Percentiles rank a stretch among this genome's conserved stretches.
Conservation (phyloP, 1,140 invertebrate species). For the Bombus picipes region DNA sequence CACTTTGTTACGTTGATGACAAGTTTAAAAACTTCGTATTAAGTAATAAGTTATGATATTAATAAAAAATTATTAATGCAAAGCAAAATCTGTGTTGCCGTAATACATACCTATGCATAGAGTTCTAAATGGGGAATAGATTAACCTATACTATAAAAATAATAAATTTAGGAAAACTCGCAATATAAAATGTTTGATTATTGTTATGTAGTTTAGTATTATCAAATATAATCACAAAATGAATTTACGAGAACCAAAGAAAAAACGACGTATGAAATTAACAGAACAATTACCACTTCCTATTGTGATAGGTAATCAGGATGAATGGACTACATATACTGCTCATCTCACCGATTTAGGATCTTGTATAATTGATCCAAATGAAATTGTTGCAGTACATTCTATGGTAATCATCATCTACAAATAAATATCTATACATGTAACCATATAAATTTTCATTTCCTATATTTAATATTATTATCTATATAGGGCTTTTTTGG, state of each 20-base stretch:
- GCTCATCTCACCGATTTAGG: conserved; percentile 86
- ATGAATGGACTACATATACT: conserved; percentile 82
- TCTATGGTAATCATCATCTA: conserved; percentile 82
- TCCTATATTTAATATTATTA: conserved; percentile 39
- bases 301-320: conserved; percentile 79
- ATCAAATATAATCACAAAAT: conserved; percentile 70
- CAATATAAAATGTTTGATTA: background rate
- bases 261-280: conserved; percentile 77
- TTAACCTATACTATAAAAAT: background rate
- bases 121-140: background rate
- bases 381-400: conserved; percentile 85
- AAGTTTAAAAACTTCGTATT: background rate
- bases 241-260: conserved; percentile 80
- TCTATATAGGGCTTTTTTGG: conserved; percentile 86
- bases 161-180: background rate
- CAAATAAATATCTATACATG: conserved; percentile 15
- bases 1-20: background rate
- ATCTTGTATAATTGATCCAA: conserved; percentile 85
- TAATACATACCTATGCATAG: background rate
- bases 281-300: conserved; percentile 79
- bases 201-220: background rate
- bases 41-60: background rate
- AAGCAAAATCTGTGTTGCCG: background rate
- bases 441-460: background rate
- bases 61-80: too few species aligned